phyloP scores from a whole-genome alignment of 1,140 invertebrate species.

The Drosophila arizonae region DNA sequence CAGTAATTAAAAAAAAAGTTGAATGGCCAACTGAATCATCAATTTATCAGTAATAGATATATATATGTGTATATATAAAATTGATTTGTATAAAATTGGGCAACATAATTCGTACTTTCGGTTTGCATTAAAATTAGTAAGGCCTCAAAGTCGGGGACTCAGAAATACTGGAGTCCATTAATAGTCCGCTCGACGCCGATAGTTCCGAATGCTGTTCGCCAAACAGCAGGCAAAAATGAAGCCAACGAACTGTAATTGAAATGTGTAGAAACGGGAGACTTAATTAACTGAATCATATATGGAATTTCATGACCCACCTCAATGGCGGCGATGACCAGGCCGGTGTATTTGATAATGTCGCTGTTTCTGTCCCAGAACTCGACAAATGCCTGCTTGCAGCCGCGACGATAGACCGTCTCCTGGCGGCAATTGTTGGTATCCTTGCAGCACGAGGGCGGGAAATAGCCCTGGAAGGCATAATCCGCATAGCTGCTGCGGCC shows the following conservation, averaged over 20 bases:
- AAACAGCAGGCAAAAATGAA: slow-evolving; percentile 95
- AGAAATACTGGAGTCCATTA: slow-evolving; percentile 71
- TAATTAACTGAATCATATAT: background rate
- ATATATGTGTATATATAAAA: slow-evolving; percentile 1
- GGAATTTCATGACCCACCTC: slow-evolving; percentile 83
- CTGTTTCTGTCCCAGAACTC: slow-evolving; percentile 84
- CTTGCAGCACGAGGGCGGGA: slow-evolving; percentile 83
- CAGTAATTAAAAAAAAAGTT: slow-evolving; percentile 4
- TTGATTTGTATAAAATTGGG: slow-evolving; percentile 57
- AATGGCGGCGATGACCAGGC: slow-evolving; percentile 87
- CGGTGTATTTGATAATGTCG: slow-evolving; percentile 86
- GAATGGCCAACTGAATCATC: slow-evolving; percentile 63
- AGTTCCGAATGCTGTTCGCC: slow-evolving; percentile 93
- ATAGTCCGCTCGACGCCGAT: slow-evolving; percentile 86
- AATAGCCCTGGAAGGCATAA: slow-evolving; percentile 80
- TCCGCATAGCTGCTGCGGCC: slow-evolving; percentile 84
- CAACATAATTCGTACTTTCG: slow-evolving; percentile 75
- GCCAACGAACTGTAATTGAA: slow-evolving; percentile 89
- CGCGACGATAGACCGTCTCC: slow-evolving; percentile 81
- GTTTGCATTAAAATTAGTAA: slow-evolving; percentile 70
- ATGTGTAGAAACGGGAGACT: slow-evolving; percentile 28
- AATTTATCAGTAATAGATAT: slow-evolving; percentile 28
- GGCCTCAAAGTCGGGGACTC: slow-evolving; percentile 28
- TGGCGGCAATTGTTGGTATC: slow-evolving; percentile 82
- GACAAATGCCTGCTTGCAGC: slow-evolving; percentile 83